Percentiles rank a stretch among this genome's conserved stretches.
Evolutionary conservation across 2,888 invertebrate species (phyloP).

Genomic region (Scaptomyza parva): DNA sequence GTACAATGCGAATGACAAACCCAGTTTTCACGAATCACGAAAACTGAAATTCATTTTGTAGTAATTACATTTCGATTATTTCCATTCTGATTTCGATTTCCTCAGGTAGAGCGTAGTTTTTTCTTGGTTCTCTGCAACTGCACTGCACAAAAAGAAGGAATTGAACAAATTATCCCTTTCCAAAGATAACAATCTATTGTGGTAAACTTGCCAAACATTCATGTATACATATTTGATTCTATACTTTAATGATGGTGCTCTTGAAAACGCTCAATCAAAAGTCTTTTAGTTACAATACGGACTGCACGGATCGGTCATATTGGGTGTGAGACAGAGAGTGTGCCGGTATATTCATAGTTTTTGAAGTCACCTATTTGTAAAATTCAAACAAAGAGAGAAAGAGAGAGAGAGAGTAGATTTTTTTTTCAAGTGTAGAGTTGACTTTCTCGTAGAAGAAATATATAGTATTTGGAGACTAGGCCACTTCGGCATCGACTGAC

Average conservation of each 20-base stretch:
- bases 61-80: constrained; percentile 74
- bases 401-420: too few relatives aligned
- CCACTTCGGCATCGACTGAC: constrained; percentile 30
- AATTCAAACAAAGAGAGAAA: too few relatives aligned
- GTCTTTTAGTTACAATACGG: constrained; percentile 86
- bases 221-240: constrained; percentile 87
- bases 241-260: constrained; percentile 91
- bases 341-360: constrained; percentile 91
- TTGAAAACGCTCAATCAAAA: constrained; percentile 88
- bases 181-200: constrained; percentile 91
- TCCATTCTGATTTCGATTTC: constrained; percentile 31
- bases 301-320: constrained; percentile 85
- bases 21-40: constrained; percentile 80
- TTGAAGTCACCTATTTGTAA: constrained; percentile 90
- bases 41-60: constrained; percentile 58
- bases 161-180: too few relatives aligned
- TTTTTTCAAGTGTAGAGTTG: constrained; percentile 14
- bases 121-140: too few relatives aligned
- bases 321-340: too few relatives aligned
- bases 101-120: too few relatives aligned
- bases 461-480: constrained; percentile 4
- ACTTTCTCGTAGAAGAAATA: constrained; percentile 6
- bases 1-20: constrained; percentile 54
- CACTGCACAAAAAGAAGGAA: too few relatives aligned
- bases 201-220: constrained; percentile 89